A percentile compares a stretch with the other conserved stretches of the same genome.
phyloP scores from a whole-genome alignment of 37 sponge, comb jelly and placozoan genomes.

The Spongilla lacustris region DNA sequence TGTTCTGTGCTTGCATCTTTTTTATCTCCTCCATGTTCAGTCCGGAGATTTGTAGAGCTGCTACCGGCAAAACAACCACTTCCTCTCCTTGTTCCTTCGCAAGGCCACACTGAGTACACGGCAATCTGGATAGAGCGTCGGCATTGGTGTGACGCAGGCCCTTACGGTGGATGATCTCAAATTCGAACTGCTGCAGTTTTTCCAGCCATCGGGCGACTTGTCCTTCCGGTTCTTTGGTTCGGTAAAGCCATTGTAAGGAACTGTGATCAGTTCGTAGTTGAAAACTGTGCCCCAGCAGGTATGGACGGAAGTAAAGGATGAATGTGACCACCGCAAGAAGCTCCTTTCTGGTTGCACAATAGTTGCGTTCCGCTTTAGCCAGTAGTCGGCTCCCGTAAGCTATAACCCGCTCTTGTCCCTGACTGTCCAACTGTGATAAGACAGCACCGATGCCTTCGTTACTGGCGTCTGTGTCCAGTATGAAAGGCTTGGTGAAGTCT shows the following conservation, averaged over 20 bases:
- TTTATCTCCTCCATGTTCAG: constrained; percentile 16
- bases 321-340: constrained; percentile 38
- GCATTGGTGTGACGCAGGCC: constrained; percentile 39
- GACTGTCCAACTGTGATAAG: constrained; percentile 16
- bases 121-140: constrained; percentile 42
- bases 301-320: constrained; percentile 11
- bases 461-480: constrained; percentile 49
- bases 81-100: neutral
- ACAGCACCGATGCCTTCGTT: constrained; percentile 26
- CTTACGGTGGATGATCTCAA: constrained; percentile 23
- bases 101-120: constrained; percentile 37
- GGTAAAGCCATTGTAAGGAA: constrained; percentile 3
- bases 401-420: constrained; percentile 16
- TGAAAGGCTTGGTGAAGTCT: constrained; percentile 33
- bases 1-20: neutral
- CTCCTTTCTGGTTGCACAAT: constrained; percentile 31
- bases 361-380: constrained; percentile 19
- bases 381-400: constrained; percentile 27
- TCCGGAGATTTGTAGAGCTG: neutral
- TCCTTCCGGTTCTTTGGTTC: constrained; percentile 25
- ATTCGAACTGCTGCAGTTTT: constrained; percentile 33
- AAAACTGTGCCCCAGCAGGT: constrained; percentile 11
- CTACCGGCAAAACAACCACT: neutral
- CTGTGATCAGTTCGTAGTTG: constrained; percentile 29
- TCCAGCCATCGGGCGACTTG: constrained; percentile 45